These are phyloP conservation scores for Eupeodes luniger DNA, from an alignment of 2,888 invertebrate genomes.

Conservation along the genomic window DNA sequence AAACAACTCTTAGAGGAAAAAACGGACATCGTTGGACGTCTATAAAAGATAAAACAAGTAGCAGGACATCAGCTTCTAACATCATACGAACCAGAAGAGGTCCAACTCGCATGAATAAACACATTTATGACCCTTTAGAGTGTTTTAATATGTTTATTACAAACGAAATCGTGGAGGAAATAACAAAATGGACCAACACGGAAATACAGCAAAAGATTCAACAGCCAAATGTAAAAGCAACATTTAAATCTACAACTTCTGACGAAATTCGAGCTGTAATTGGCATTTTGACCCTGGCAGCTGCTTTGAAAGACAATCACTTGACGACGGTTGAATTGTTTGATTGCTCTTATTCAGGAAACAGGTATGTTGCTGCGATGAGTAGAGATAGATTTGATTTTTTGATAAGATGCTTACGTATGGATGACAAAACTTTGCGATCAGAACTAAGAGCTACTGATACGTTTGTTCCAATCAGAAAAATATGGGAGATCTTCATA, in stretches of 20 bases:
- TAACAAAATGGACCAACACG: slow-evolving; percentile 12
- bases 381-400: slow-evolving; percentile 8
- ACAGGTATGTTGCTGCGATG: too few species aligned
- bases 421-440: neutral
- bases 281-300: too few species aligned
- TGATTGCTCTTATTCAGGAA: too few species aligned
- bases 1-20: neutral
- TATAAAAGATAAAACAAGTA: neutral
- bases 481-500: neutral
- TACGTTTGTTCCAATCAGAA: neutral
- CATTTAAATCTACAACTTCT: neutral
- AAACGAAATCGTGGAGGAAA: neutral
- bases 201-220: neutral
- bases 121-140: neutral
- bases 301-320: neutral
- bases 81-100: neutral
- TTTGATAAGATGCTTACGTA: neutral
- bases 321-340: too few species aligned
- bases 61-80: slow-evolving; percentile 4
- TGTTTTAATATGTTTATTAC: slow-evolving; percentile 3
- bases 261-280: too few species aligned
- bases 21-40: neutral
- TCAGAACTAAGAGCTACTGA: slow-evolving; percentile 16
- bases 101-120: slow-evolving; percentile 1
- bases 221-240: neutral